Base-by-base conservation (phyloP, 2,113 vertebrate genomes). In the Symphodus melops region DNA sequence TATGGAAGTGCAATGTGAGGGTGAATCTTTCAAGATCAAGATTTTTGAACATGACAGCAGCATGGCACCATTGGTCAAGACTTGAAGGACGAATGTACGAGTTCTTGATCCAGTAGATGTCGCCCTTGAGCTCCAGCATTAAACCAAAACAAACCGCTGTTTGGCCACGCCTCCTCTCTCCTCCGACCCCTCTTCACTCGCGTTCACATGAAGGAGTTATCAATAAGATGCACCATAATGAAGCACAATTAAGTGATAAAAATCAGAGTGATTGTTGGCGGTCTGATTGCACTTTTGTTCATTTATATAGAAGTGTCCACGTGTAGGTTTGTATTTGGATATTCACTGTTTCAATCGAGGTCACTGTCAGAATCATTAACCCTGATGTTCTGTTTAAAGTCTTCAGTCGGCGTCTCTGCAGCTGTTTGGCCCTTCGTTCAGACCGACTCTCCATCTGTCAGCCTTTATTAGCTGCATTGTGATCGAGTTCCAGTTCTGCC, bases 381-480 rank as follows among this genome's bases (percentile, higher is more conserved):
- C 58, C 42, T 63, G 62, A 63, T 69, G 51, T 63, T 56, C n/a
- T 46, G 49, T 61, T 68, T 48, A 61, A 39, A 19, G 17, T 77
- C 57, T 25, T 63, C 46, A 63, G 42, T 70, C 65, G 33, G 28
- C 19, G 0, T 64, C 53, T 56, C 8, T 20, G 12, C 63, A 69
- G 77, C 58, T 48, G 42, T 63, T 72, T 62, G 52, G 75, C 33
- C 37, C 23, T 21, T 66, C 36, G 42, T 41, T 56, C 33, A 60
- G 33, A 68, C 52, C 16, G 39, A 53, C 53, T 1, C 0, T 19
- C 56, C 70, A 79, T 83, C 61, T 79, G 71, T 75, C 67, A 52
- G 46, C 37, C 20, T 75, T 54, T 51, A 67, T 66, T 72, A 67
- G 68, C 39, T 25, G 37, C 20, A 67, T 79, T 62, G 20, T 62